Evolutionary conservation across 2,888 invertebrate genomes (phyloP).

Genomic region (Brenthis daphne): DNA sequence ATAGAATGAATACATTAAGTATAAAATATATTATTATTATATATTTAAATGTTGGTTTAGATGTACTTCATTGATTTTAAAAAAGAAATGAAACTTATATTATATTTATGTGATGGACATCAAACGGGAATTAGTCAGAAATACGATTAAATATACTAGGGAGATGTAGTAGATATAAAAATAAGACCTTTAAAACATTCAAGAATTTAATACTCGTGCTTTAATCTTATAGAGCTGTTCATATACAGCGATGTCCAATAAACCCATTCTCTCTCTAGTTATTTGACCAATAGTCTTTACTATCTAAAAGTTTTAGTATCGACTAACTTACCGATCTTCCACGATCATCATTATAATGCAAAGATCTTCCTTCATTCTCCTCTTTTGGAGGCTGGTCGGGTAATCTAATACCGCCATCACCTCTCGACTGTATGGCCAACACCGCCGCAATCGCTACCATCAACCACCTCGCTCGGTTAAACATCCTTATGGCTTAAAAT

Average conservation of each 20-base stretch:
- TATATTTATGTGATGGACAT: too few species aligned
- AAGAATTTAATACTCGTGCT: too few species aligned
- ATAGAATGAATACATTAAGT: background rate
- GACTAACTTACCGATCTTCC: constrained; percentile 63
- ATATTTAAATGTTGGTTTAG: too few species aligned
- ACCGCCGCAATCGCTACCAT: constrained; percentile 76
- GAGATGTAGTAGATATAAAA: too few species aligned
- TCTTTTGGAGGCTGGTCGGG: constrained; percentile 75
- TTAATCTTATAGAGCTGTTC: too few species aligned
- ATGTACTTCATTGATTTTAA: too few species aligned
- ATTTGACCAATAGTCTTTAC: background rate
- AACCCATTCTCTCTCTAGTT: background rate
- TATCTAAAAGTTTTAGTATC: background rate
- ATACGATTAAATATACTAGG: too few species aligned
- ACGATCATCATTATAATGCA: constrained; percentile 60
- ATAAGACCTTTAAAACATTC: too few species aligned
- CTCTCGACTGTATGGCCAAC: constrained; percentile 81
- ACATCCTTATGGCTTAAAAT: constrained; percentile 50
- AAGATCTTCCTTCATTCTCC: constrained; percentile 63
- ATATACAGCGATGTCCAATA: too few species aligned
- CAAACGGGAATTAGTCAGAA: too few species aligned
- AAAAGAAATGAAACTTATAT: too few species aligned
- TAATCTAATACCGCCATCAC: constrained; percentile 83
- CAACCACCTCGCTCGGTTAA: constrained; percentile 77
- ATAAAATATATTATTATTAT: too few species aligned